These are phyloP conservation scores for Oscheius myriophilus DNA, from an alignment of 2,888 invertebrate genomes.

Conservation along the genomic window DNA sequence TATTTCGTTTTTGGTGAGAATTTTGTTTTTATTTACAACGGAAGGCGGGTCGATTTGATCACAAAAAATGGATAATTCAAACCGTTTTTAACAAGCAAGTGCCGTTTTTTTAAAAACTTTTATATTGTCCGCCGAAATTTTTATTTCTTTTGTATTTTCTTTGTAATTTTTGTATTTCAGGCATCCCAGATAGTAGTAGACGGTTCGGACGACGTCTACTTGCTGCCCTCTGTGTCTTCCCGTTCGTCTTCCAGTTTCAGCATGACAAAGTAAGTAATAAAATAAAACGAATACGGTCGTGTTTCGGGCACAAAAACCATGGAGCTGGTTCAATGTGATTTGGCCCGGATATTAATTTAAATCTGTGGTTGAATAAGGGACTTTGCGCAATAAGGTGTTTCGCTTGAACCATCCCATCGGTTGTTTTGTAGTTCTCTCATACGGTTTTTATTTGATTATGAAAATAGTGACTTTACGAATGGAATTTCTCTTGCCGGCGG, in stretches of 20 bases:
- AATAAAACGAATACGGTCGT: neutral
- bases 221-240: slow-evolving; percentile 62
- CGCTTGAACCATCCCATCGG: neutral
- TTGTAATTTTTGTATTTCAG: slow-evolving; percentile 1
- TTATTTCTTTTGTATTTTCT: neutral
- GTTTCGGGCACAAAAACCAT: no score
- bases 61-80: no score
- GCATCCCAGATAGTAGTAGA: slow-evolving; percentile 49
- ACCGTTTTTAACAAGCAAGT: no score
- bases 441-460: no score
- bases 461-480: no score
- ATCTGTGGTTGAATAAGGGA: neutral
- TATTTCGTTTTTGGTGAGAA: no score
- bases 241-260: slow-evolving; percentile 53
- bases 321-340: no score
- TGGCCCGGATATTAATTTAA: neutral
- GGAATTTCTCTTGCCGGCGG: no score
- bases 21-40: no score
- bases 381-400: slow-evolving; percentile 5
- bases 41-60: no score
- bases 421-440: no score
- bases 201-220: slow-evolving; percentile 67
- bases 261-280: slow-evolving; percentile 51
- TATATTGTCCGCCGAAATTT: neutral
- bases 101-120: neutral